These are phyloP conservation scores for Nyctalus aviator DNA, from an alignment of 2,797 vertebrate species.

Conservation along the genomic window DNA sequence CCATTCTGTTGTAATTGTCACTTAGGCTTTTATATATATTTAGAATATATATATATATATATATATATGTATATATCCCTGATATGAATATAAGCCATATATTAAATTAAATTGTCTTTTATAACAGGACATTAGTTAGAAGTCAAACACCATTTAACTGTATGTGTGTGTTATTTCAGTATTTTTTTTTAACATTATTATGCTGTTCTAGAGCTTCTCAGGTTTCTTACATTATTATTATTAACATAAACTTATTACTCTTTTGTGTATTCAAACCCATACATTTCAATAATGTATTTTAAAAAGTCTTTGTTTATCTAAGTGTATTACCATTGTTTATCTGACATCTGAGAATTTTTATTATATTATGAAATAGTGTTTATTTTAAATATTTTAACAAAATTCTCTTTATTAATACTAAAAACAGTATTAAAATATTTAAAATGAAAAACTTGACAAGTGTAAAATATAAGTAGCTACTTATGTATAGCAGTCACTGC, in stretches of 20 bases:
- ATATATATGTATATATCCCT: not conserved
- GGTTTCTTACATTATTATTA: not conserved
- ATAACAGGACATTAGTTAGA: not conserved
- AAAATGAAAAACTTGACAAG: not conserved
- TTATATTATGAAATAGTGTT: not conserved
- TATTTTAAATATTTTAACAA: conserved; percentile 33
- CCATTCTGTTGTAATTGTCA: too few relatives aligned
- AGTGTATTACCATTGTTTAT: not conserved
- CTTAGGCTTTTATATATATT: too few relatives aligned
- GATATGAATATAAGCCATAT: not conserved
- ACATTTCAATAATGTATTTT: not conserved
- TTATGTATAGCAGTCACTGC: conserved; percentile 54
- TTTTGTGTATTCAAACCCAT: not conserved
- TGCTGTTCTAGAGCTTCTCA: not conserved
- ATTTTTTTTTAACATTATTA: not conserved
- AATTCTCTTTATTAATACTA: not conserved
- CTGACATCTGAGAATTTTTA: not conserved
- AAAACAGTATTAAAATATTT: conserved; percentile 35
- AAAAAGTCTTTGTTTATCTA: conserved; percentile 7
- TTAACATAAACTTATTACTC: not conserved
- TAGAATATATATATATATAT: too few relatives aligned
- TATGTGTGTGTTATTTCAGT: not conserved
- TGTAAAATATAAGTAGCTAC: conserved; percentile 43
- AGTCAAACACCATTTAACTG: not conserved
- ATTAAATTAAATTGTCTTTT: not conserved